Base-by-base conservation (phyloP, 2,888 invertebrate genomes). In the Bruchidius siliquastri region DNA sequence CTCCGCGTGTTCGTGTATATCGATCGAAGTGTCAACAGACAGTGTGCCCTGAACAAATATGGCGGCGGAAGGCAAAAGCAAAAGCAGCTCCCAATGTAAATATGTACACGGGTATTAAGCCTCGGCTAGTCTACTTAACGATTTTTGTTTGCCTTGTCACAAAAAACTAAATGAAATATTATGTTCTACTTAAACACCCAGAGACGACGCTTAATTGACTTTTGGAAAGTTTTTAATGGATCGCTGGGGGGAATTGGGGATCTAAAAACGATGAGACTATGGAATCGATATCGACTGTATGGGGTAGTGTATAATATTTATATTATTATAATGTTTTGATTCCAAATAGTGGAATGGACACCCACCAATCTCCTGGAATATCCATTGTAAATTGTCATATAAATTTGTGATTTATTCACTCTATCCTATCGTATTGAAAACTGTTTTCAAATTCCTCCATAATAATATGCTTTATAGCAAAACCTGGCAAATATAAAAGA, bases 21-120 rank as follows among this genome's bases (percentile, higher is more conserved):
- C 83, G 83, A 82, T 81, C 82, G 79, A 79, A 81, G 78, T 78
- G 81, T 80, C 82, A 82, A 84, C 82, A 81, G 75, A 77, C 67
- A 77, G 68, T 13, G 22, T 49, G 73, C 72, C 72, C 80, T 83
- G 81, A 81, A 77, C 81, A 83, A 84, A 84, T 79, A 83, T 81
- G 82, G 83, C 83, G 84, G 84, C 80, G 78, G 78, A 75, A 79
- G 81, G 81, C 79, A 79, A 84, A 85, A 84, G 84, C 71, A 20
- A 49, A 49, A 49, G 49, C 49, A 49, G 49, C 82, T 77, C 72
- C 79, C 79, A 79, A 79, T 79, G 79, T 81, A 83, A 85, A 85
- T 85, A 85, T 85, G 82, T 84, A 81, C 82, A 76, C 80, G 79
- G 77, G 85, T 84, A 85, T 85, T 85, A 85, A 84, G 82, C 81